Base-by-base conservation (phyloP, 2,797 vertebrate species). In the Emydoidea blandingii region DNA sequence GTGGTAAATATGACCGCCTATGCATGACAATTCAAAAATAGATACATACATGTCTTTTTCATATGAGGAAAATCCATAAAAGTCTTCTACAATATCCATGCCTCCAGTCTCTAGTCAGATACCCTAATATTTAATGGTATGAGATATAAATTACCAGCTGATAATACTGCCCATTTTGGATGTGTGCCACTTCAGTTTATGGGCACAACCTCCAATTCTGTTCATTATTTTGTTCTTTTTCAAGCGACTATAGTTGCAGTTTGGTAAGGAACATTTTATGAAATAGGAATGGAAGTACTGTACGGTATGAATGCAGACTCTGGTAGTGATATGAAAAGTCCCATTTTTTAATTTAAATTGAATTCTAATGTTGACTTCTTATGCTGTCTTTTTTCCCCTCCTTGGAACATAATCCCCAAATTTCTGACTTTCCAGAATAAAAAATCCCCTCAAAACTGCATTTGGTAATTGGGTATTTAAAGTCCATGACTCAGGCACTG, bases 51-150 rank as follows among this genome's bases (percentile, higher is more conserved):
- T 10, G 65, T 68, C 18, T 19, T 68, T 65, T 68, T 68, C n/a
- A 68, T 68, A 68, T n/a, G n/a, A 68, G 65, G n/a, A 37, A 68
- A 37, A 68, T 8, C 9, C 34, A 19, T 37, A n/a, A 9, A 65
- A 65, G 34, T 37, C 53, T 1, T 44, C 21, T 62, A 49, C 34
- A 31, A 1, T 78, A 52, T 10, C 2, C 1, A 7, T 16, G 3
- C 1, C 2, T 53, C 4, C 29, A 88, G 3, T 4, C 7, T 80
- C 4, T 3, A 52, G 3, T 52, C 1, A 50, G 49, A 10, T 65
- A n/a, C 23, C 76, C 50, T 11, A 12, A 25, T 53, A 50, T n/a
- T 57, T 10, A 72, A 0, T 37, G 3, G 4, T 85, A 21, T 86
- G 29, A 84, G 72, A 59, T 83, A 8, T 34, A 81, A 90, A 1